Conservation (phyloP, 2,888 invertebrate species). For the Orthosia cruda region DNA sequence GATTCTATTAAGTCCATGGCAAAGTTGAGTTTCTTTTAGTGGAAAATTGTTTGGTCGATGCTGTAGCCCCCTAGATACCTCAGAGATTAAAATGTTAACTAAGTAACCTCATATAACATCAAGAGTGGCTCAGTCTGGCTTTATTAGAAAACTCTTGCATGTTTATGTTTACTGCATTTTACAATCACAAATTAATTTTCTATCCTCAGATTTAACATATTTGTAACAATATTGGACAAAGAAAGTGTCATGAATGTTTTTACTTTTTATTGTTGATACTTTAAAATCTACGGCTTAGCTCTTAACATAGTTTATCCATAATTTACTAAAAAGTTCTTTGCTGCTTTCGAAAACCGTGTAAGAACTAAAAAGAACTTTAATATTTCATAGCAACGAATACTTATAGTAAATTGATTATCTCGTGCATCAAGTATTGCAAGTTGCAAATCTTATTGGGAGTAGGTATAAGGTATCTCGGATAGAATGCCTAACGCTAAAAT, state of each 20-base stretch:
- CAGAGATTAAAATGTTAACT: constrained; percentile 52
- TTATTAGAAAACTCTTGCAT: not conserved
- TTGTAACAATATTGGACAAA: not conserved
- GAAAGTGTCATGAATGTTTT: too few relatives aligned
- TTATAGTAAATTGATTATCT: not conserved
- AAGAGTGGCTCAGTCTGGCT: constrained; percentile 6
- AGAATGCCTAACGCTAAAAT: constrained; percentile 17
- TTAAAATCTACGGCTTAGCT: not conserved
- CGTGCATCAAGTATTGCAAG: not conserved
- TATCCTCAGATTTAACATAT: not conserved
- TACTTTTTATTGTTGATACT: not conserved
- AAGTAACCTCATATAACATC: constrained; percentile 35
- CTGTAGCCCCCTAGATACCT: constrained; percentile 61
- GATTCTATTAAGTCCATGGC: constrained; percentile 44
- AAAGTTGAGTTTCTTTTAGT: constrained; percentile 38
- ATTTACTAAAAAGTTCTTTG: not conserved
- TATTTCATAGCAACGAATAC: not conserved
- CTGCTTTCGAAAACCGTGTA: not conserved
- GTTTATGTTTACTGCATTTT: not conserved
- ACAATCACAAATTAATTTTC: not conserved
- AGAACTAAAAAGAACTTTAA: not conserved
- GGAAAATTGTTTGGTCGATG: constrained; percentile 43
- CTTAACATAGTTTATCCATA: too few relatives aligned
- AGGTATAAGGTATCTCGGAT: constrained; percentile 57
- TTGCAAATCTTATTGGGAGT: not conserved